phyloP scores from a whole-genome alignment of 2,888 invertebrate species.

The Deroplatys truncata region DNA sequence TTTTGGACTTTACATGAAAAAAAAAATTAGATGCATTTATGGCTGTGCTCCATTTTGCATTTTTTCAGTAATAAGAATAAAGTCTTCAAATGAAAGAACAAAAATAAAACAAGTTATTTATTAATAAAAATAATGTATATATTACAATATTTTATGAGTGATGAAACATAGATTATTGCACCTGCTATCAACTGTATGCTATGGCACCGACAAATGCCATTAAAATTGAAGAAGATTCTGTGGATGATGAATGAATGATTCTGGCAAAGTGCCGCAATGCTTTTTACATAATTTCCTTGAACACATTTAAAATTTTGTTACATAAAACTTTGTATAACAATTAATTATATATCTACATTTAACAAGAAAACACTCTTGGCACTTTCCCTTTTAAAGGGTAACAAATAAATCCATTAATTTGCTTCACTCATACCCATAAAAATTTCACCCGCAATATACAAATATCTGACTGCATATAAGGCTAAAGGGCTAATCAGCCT shows the following conservation, averaged over 20 bases:
- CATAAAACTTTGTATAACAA: neutral
- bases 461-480: neutral
- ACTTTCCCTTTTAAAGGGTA: neutral
- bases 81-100: neutral
- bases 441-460: neutral
- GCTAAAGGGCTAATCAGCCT: neutral
- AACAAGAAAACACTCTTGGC: neutral
- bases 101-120: neutral
- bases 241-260: neutral
- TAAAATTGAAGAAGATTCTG: neutral
- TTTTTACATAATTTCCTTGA: neutral
- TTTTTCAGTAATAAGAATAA: neutral
- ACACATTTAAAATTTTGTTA: neutral
- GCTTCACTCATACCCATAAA: neutral
- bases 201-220: neutral
- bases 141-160: neutral
- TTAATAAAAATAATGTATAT: neutral
- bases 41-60: neutral
- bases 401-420: neutral
- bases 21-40: neutral
- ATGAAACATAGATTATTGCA: neutral
- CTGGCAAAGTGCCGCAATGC: neutral
- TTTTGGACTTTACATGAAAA: too few species aligned
- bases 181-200: neutral
- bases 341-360: neutral